Evolutionary conservation across 2,797 vertebrate genomes (phyloP), one percentile per base, ranked within the genome.

Genomic region (Melanotaenia maccullochi): DNA sequence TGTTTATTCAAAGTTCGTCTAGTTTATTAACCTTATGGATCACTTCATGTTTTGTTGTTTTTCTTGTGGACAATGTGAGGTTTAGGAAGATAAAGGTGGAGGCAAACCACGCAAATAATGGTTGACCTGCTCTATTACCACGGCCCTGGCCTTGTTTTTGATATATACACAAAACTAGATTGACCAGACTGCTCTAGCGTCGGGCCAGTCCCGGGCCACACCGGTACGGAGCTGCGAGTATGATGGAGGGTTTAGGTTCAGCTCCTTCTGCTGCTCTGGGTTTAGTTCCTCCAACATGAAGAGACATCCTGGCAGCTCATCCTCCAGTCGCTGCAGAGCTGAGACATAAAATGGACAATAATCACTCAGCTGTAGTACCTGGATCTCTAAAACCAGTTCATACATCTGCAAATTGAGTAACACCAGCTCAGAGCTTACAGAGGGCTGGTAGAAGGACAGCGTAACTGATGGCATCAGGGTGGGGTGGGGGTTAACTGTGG

Each of bases 181-280:
- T 78, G 56, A 88, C 87, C 87, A 88, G 32, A 83, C 61, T 0
- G 84, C 87, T 25, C 87, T 40, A n/a, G 76, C 71, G 0, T 88
- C 84, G 0, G 87, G 87, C 87, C 84, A 88, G 73, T 88, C 87
- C 5, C 87, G 84, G 0, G 78, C 82, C 54, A 78, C 56, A 0
- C 87, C 87, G 0, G 3, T 78, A 0, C 87, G 78, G 3, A 80
- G 55, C 69, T 80, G 84, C 0, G 1, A 63, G 40, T 64, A 51
- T 1, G 87, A 60, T 0, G 84, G 87, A 30, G 55, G 9, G 9
- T 60, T 61, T 20, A 77, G 62, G 32, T 71, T 62, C 65, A 86
- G 60, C 14, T 75, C 40, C 7, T 4, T 59, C 61, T 69, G 62
- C 65, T 83, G 75, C 18, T 83, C 75, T 60, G 72, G 63, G 69